Percentiles rank a stretch among this genome's conserved stretches.
These are phyloP conservation scores for Euwallacea fornicatus DNA, from an alignment of 1,140 invertebrate genomes.

Conservation along the genomic window DNA sequence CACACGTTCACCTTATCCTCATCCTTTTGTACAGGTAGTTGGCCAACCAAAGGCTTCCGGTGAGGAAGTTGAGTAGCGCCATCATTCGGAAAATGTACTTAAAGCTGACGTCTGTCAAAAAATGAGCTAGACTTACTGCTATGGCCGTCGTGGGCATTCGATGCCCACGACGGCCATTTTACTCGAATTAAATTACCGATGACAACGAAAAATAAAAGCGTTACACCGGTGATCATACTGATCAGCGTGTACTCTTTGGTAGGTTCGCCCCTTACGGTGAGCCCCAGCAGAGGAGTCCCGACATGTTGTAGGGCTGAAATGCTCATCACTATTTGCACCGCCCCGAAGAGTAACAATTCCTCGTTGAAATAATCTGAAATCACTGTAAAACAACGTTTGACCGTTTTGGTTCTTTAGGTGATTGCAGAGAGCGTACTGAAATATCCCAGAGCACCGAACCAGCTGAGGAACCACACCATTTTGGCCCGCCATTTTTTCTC, in stretches of 20 bases:
- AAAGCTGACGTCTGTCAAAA: conserved; percentile 44
- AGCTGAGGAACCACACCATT: conserved; percentile 43
- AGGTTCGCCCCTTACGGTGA: conserved; percentile 43
- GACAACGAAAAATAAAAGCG: conserved; percentile 41
- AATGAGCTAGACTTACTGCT: neutral
- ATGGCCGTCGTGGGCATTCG: no score
- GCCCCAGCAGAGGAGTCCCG: conserved; percentile 39
- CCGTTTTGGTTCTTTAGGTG: neutral
- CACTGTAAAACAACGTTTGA: conserved; percentile 38
- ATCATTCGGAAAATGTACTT: conserved; percentile 47
- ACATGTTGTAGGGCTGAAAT: conserved; percentile 44
- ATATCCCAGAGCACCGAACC: conserved; percentile 46
- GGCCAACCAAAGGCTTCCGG: conserved; percentile 46
- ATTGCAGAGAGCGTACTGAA: conserved; percentile 38
- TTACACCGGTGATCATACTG: conserved; percentile 34
- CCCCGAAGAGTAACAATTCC: conserved; percentile 44
- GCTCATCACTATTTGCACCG: conserved; percentile 44
- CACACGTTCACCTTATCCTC: neutral
- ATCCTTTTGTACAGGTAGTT: conserved; percentile 50
- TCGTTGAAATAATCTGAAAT: conserved; percentile 41
- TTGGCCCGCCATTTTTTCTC: conserved; percentile 42
- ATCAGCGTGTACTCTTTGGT: conserved; percentile 41
- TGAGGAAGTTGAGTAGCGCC: conserved; percentile 47
- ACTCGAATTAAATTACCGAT: conserved; percentile 25
- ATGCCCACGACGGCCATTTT: no score